phyloP scores from a whole-genome alignment of 2,797 vertebrate species.

The Pygocentrus nattereri region DNA sequence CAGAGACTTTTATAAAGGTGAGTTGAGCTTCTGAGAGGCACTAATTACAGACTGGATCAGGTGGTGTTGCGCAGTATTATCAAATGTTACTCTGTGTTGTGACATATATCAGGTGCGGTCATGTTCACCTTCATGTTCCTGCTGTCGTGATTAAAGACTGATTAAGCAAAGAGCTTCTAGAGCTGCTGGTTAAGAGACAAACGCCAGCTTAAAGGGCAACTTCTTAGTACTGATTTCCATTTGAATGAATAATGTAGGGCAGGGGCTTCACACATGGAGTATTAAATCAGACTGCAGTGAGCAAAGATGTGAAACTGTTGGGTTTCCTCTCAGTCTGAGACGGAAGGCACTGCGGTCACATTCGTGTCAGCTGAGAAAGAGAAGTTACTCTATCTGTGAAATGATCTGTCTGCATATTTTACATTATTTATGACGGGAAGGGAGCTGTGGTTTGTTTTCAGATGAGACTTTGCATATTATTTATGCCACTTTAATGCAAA shows the following conservation, averaged over 20 bases:
- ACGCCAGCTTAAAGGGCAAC: no score
- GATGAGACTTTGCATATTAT: neutral
- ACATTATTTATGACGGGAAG: no score
- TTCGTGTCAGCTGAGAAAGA: neutral
- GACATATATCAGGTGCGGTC: neutral
- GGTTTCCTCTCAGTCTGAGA: neutral
- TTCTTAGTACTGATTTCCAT: no score
- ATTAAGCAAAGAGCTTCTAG: no score
- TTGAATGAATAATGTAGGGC: no score
- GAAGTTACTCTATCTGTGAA: neutral
- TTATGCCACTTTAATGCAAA: neutral
- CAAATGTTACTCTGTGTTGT: no score
- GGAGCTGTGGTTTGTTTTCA: neutral
- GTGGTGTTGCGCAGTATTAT: neutral
- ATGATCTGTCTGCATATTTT: neutral
- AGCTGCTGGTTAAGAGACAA: no score
- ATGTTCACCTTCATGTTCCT: neutral
- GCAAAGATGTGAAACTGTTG: constrained; percentile 5
- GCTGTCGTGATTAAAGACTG: neutral
- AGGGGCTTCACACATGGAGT: no score
- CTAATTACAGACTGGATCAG: neutral
- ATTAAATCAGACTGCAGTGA: neutral
- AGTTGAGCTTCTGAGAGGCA: neutral
- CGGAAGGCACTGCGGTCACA: neutral
- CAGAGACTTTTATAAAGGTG: neutral